phyloP scores from a whole-genome alignment of 1,140 invertebrate genomes.

The Hylaeus anthracinus region DNA sequence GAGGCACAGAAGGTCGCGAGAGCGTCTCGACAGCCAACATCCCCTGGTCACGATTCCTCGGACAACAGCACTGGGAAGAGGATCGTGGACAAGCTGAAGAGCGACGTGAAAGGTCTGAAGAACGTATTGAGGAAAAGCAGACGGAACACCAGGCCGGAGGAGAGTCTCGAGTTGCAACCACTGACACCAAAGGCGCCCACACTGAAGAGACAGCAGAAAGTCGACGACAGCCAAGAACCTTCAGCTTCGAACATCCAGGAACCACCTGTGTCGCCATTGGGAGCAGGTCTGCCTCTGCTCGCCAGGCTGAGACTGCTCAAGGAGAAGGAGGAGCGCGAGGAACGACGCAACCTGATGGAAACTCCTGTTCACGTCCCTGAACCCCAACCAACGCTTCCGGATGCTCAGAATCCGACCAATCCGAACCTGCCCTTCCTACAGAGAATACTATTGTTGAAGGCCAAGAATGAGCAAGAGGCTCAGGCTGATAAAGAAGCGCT shows the following conservation, averaged over 20 bases:
- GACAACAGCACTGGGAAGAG: conserved; percentile 86
- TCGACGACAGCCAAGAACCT: conserved; percentile 71
- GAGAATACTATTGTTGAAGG: conserved; percentile 88
- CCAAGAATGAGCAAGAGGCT: conserved; percentile 87
- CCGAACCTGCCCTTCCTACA: conserved; percentile 87
- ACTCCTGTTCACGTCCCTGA: conserved; percentile 76
- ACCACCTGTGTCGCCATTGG: conserved; percentile 84
- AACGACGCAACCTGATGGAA: conserved; percentile 82
- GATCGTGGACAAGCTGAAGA: conserved; percentile 90
- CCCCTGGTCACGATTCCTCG: conserved; percentile 82
- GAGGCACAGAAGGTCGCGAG: conserved; percentile 83
- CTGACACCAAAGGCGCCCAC: conserved; percentile 81
- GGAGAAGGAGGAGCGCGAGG: conserved; percentile 89
- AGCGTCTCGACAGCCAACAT: conserved; percentile 63
- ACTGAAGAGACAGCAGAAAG: conserved; percentile 69
- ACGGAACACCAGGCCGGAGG: conserved; percentile 80
- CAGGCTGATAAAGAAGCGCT: conserved; percentile 72
- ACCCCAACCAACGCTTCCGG: conserved; percentile 36
- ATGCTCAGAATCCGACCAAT: conserved; percentile 61
- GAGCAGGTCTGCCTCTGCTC: conserved; percentile 90
- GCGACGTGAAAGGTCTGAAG: conserved; percentile 90
- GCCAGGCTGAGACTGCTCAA: conserved; percentile 89
- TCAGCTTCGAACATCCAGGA: conserved; percentile 59
- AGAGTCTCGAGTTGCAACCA: conserved; percentile 78
- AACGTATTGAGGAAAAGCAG: conserved; percentile 85